Percentiles rank a stretch among this genome's conserved stretches.
Evolutionary conservation across 2,797 vertebrate genomes (phyloP).

Genomic region (Peromyscus eremicus): DNA sequence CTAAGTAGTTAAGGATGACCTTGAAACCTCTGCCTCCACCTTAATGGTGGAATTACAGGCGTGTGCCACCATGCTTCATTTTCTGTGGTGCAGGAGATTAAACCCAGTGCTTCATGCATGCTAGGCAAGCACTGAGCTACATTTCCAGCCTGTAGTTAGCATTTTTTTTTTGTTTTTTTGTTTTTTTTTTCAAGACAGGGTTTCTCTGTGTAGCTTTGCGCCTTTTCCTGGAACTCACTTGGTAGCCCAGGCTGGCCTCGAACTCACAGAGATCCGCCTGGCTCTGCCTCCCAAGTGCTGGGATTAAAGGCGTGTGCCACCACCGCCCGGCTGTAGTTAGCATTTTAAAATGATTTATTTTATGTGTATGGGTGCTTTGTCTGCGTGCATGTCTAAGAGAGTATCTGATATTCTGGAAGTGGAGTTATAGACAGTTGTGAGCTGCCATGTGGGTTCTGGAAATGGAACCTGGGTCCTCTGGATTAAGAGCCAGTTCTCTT

Average conservation of each 20-base stretch:
- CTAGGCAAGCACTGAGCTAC: not conserved
- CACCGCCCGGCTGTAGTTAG: constrained; percentile 4
- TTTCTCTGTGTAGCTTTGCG: too few relatives aligned
- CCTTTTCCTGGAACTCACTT: too few relatives aligned
- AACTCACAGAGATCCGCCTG: too few relatives aligned
- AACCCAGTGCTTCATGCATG: not conserved
- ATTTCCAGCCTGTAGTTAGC: not conserved
- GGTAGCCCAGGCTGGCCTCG: too few relatives aligned
- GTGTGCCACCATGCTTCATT: not conserved
- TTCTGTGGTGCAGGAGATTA: not conserved
- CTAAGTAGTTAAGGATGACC: not conserved
- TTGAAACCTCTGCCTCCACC: not conserved
- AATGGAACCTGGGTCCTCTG: not conserved
- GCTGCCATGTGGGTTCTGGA: not conserved
- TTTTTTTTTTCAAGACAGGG: too few relatives aligned
- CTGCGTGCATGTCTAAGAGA: not conserved
- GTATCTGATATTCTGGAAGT: not conserved
- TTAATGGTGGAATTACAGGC: not conserved
- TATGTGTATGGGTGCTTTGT: not conserved
- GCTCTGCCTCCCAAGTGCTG: too few relatives aligned
- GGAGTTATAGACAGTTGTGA: not conserved
- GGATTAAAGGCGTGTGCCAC: too few relatives aligned
- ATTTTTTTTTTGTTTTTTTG: too few relatives aligned
- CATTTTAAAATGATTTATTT: not conserved
- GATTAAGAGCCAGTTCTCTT: not conserved